phyloP scores from a whole-genome alignment of 2,888 invertebrate species.

The Galeruca laticollis region DNA sequence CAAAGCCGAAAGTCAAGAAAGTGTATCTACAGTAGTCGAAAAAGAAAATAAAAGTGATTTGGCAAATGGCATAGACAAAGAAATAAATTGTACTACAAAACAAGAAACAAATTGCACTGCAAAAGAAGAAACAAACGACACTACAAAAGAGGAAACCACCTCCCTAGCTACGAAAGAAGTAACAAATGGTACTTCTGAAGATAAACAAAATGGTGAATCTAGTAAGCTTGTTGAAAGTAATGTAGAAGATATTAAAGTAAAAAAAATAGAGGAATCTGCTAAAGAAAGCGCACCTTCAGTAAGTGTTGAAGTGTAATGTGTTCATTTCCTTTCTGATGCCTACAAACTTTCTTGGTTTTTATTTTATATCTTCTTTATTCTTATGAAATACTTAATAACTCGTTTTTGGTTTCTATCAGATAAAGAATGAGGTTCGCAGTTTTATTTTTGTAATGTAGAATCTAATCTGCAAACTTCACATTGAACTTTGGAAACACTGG shows the following conservation, averaged over 20 bases:
- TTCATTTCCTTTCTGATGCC: slow-evolving; percentile 15
- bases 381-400: slow-evolving; percentile 29
- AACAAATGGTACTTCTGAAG: slow-evolving; percentile 46
- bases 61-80: slow-evolving; percentile 58
- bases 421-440: slow-evolving; percentile 27
- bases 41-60: slow-evolving; percentile 66
- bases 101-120: slow-evolving; percentile 44
- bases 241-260: slow-evolving; percentile 70
- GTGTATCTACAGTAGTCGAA: slow-evolving; percentile 56
- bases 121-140: slow-evolving; percentile 49
- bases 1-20: slow-evolving; percentile 56
- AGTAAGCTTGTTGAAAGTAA: slow-evolving; percentile 45
- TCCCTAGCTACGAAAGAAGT: slow-evolving; percentile 37
- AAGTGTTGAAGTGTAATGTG: slow-evolving; percentile 54
- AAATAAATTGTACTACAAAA: slow-evolving; percentile 36
- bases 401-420: slow-evolving; percentile 25
- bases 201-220: slow-evolving; percentile 49
- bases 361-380: slow-evolving; percentile 32
- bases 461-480: slow-evolving; percentile 11
- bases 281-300: slow-evolving; percentile 52
- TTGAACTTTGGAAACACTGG: slow-evolving; percentile 1
- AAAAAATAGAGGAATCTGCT: slow-evolving; percentile 67
- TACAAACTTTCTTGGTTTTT: slow-evolving; percentile 22
- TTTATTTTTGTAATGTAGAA: slow-evolving; percentile 22
- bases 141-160: slow-evolving; percentile 48